Conservation (phyloP, 2,888 invertebrate genomes). For the Tridacna gigas region DNA sequence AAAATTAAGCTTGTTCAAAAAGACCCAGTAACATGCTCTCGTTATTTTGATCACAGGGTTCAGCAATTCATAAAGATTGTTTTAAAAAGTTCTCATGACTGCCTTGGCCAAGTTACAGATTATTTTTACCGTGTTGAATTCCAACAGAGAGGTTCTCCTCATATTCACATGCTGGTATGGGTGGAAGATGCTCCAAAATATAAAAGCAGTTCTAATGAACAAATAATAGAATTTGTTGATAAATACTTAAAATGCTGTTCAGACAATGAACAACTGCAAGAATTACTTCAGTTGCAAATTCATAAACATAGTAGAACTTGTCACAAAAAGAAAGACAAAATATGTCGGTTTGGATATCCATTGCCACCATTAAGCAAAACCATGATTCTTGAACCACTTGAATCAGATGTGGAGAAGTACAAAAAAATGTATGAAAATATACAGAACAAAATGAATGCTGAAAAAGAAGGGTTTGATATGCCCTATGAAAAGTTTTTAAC, state of each 20-base stretch:
- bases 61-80: slow-evolving; percentile 46
- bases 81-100: slow-evolving; percentile 26
- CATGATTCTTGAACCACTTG: slow-evolving; percentile 39
- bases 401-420: slow-evolving; percentile 21
- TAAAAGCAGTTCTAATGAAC: slow-evolving; percentile 14
- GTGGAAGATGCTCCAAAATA: slow-evolving; percentile 49
- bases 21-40: slow-evolving; percentile 5
- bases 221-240: slow-evolving; percentile 45
- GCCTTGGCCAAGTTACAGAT: slow-evolving; percentile 31
- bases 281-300: slow-evolving; percentile 51
- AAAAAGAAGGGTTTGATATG: slow-evolving; percentile 44
- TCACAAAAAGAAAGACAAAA: slow-evolving; percentile 37
- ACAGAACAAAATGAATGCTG: slow-evolving; percentile 19
- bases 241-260: slow-evolving; percentile 40
- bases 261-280: slow-evolving; percentile 8
- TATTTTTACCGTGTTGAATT: slow-evolving; percentile 4
- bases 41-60: slow-evolving; percentile 30
- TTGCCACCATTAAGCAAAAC: slow-evolving; percentile 28
- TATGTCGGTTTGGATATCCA: slow-evolving; percentile 6
- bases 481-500: slow-evolving; percentile 40
- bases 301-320: slow-evolving; percentile 62
- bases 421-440: slow-evolving; percentile 14
- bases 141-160: slow-evolving; percentile 7
- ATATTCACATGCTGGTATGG: slow-evolving; percentile 48
- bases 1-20: slow-evolving; percentile 19